Evolutionary conservation across 2,797 vertebrate genomes (phyloP).

Genomic region (Darevskia nairensis): DNA sequence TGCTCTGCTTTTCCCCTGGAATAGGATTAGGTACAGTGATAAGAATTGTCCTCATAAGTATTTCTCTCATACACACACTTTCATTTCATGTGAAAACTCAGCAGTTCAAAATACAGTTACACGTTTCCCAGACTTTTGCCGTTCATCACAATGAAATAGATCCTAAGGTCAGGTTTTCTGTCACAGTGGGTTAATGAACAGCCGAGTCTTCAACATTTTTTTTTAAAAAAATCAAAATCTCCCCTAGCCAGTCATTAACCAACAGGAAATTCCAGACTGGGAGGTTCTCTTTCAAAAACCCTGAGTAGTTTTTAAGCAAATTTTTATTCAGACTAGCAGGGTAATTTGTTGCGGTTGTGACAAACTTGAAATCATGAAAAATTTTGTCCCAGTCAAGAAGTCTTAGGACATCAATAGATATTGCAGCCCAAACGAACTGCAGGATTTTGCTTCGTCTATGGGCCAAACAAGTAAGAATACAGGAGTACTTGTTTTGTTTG

Average conservation of each 20-base stretch:
- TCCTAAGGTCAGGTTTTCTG: slow-evolving; percentile 37
- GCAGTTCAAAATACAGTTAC: neutral
- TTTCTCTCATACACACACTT: neutral
- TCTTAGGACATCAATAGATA: neutral
- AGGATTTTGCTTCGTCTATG: neutral
- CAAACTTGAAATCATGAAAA: neutral
- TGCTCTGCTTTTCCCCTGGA: neutral
- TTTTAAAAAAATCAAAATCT: slow-evolving; percentile 4
- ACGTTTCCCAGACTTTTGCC: neutral
- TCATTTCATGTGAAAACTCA: neutral
- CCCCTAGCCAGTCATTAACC: slow-evolving; percentile 52
- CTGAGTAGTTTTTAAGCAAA: slow-evolving; percentile 5
- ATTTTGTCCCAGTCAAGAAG: slow-evolving; percentile 16
- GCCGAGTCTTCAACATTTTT: slow-evolving; percentile 43
- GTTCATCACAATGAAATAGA: slow-evolving; percentile 21
- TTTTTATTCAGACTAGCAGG: slow-evolving; percentile 35
- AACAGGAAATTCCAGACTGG: slow-evolving; percentile 64
- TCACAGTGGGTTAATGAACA: slow-evolving; percentile 58
- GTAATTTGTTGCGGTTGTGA: slow-evolving; percentile 40
- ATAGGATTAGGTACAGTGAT: neutral
- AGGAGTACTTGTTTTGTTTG: neutral
- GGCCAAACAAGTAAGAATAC: neutral
- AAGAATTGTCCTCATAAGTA: neutral
- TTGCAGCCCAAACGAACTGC: neutral
- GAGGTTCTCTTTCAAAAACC: slow-evolving; percentile 55